phyloP scores from a whole-genome alignment of 2,797 vertebrate genomes.

The Sphaeramia orbicularis region DNA sequence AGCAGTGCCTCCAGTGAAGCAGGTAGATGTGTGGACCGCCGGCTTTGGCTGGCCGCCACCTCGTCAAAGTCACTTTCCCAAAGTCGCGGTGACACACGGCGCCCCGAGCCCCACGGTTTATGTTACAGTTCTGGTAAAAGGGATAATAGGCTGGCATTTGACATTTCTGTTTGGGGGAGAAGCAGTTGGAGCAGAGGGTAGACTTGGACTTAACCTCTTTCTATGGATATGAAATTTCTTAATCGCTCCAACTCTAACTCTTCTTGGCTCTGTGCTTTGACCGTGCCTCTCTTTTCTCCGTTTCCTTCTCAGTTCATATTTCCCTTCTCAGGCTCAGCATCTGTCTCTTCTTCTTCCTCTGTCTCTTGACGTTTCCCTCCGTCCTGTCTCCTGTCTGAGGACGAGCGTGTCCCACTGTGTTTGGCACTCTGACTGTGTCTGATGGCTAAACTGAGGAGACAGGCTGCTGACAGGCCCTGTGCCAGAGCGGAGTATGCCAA shows the following conservation, averaged over 20 bases:
- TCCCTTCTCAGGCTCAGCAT: constrained; percentile 6
- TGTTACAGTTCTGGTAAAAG: constrained; percentile 79
- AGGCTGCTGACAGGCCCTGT: constrained; percentile 82
- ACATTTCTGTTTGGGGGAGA: constrained; percentile 65
- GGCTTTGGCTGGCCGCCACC: constrained; percentile 72
- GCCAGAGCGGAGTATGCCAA: constrained; percentile 77
- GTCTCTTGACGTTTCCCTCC: constrained; percentile 60
- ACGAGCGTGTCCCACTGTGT: constrained; percentile 71
- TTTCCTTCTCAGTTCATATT: constrained; percentile 26
- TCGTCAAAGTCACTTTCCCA: constrained; percentile 82
- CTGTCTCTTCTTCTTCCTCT: constrained; percentile 23
- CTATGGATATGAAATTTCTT: constrained; percentile 55
- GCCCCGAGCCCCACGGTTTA: constrained; percentile 73
- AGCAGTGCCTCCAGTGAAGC: constrained; percentile 59
- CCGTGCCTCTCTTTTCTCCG: constrained; percentile 2
- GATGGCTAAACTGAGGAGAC: constrained; percentile 83
- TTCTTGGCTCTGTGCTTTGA: constrained; percentile 23
- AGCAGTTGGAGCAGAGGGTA: constrained; percentile 10
- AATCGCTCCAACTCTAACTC: constrained; percentile 44
- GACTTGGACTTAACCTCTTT: constrained; percentile 38
- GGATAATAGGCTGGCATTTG: constrained; percentile 77
- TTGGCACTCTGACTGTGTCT: constrained; percentile 72
- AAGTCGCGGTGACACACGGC: constrained; percentile 72
- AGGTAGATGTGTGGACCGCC: constrained; percentile 69
- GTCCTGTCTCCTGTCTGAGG: constrained; percentile 66